Evolutionary conservation across 1,140 invertebrate genomes (phyloP).

Genomic region (Oncopodura yosiiana): DNA sequence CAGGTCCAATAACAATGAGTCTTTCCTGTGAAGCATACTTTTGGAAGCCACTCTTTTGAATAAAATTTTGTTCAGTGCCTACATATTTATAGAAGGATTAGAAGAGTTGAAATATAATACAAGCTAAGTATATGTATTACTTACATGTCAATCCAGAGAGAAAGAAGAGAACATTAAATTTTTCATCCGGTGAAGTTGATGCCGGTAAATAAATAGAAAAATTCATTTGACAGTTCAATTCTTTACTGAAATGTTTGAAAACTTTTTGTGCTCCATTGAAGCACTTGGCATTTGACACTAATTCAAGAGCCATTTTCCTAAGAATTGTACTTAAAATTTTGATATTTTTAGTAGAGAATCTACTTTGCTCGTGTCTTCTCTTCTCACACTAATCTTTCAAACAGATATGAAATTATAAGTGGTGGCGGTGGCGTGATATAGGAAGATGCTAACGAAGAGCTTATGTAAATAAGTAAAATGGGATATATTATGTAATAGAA

Average conservation of each 20-base stretch:
- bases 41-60: conserved; percentile 89
- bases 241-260: conserved; percentile 49
- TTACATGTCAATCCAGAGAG: conserved; percentile 71
- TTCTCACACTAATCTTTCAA: too few species aligned
- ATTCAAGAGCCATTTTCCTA: conserved; percentile 18
- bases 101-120: too few species aligned
- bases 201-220: conserved; percentile 79
- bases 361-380: too few species aligned
- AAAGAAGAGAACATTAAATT: conserved; percentile 81
- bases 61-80: conserved; percentile 92
- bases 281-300: conserved; percentile 56
- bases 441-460: too few species aligned
- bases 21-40: conserved; percentile 69
- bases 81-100: too few species aligned
- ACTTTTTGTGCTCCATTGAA: conserved; percentile 80
- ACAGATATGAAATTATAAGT: too few species aligned
- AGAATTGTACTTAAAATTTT: conserved; percentile 4
- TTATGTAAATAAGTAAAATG: too few species aligned
- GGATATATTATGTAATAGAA: too few species aligned
- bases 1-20: conserved; percentile 60
- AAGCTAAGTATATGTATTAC: too few species aligned
- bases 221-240: conserved; percentile 80
- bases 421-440: too few species aligned
- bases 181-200: conserved; percentile 38
- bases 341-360: too few species aligned